These are phyloP conservation scores for Tigriopus japonicus DNA, from an alignment of 1,140 invertebrate genomes.

Conservation along the genomic window DNA sequence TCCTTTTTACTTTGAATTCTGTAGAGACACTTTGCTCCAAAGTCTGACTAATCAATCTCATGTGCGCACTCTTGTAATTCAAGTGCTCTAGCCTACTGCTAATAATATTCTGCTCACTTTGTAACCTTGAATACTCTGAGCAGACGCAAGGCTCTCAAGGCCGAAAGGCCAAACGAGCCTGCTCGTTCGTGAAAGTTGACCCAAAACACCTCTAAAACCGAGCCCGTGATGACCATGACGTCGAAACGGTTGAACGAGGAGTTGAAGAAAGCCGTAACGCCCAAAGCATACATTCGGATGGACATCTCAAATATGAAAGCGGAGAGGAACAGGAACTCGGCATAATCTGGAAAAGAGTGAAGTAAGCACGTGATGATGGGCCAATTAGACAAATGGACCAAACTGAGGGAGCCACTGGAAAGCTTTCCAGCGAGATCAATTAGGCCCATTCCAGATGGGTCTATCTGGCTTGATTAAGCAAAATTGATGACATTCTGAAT, in stretches of 20 bases:
- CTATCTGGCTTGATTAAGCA: too few species aligned
- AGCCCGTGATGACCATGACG: constrained; percentile 93
- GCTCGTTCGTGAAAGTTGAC: constrained; percentile 58
- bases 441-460: too few species aligned
- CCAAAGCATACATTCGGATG: constrained; percentile 12
- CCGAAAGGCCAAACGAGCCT: constrained; percentile 96
- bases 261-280: not conserved
- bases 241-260: constrained; percentile 42
- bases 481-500: too few species aligned
- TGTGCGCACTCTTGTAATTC: too few species aligned
- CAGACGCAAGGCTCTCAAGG: constrained; percentile 87
- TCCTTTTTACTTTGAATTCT: too few species aligned
- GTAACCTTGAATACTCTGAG: constrained; percentile 96
- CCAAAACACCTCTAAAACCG: constrained; percentile 99
- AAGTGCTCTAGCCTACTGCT: too few species aligned
- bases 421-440: too few species aligned
- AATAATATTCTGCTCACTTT: constrained; percentile 34
- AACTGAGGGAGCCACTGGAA: too few species aligned
- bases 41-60: too few species aligned
- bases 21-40: too few species aligned
- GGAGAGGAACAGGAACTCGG: constrained; percentile 7
- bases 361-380: too few species aligned
- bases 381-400: too few species aligned
- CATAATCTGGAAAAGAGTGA: constrained; percentile 3
- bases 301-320: constrained; percentile 8